Conservation (phyloP, 2,888 invertebrate genomes). For the Dexiosoma caninum region DNA sequence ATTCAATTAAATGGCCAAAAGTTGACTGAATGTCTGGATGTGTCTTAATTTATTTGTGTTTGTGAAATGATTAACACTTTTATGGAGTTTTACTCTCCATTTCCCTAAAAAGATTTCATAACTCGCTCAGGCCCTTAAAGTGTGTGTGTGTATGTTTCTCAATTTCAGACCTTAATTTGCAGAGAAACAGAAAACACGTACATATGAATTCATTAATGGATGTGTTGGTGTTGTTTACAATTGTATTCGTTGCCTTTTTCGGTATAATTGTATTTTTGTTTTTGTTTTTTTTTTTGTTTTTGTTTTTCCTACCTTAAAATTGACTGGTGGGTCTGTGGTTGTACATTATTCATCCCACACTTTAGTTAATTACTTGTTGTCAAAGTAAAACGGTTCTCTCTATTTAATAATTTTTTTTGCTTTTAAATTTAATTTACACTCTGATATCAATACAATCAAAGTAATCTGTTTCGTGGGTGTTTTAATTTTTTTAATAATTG, state of each 20-base stretch:
- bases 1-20: not conserved
- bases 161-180: constrained; percentile 41
- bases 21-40: not conserved
- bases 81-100: constrained; percentile 35
- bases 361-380: constrained; percentile 62
- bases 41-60: not conserved
- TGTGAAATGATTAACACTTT: constrained; percentile 45
- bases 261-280: too few relatives aligned
- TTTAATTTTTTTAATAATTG: constrained; percentile 11
- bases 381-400: constrained; percentile 61
- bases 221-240: constrained; percentile 8
- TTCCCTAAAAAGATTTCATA: constrained; percentile 7
- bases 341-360: constrained; percentile 50
- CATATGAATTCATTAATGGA: not conserved
- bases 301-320: constrained; percentile 48
- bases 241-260: too few relatives aligned
- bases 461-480: constrained; percentile 10
- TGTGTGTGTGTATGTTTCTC: constrained; percentile 33
- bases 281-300: constrained; percentile 14
- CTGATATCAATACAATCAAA: constrained; percentile 13
- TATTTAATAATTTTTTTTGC: constrained; percentile 28
- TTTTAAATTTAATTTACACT: constrained; percentile 16
- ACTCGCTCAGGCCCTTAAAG: not conserved
- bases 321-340: constrained; percentile 40
- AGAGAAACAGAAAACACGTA: not conserved